Evolutionary conservation across 2,113 vertebrate genomes (phyloP).

Genomic region (Gulo gulo): DNA sequence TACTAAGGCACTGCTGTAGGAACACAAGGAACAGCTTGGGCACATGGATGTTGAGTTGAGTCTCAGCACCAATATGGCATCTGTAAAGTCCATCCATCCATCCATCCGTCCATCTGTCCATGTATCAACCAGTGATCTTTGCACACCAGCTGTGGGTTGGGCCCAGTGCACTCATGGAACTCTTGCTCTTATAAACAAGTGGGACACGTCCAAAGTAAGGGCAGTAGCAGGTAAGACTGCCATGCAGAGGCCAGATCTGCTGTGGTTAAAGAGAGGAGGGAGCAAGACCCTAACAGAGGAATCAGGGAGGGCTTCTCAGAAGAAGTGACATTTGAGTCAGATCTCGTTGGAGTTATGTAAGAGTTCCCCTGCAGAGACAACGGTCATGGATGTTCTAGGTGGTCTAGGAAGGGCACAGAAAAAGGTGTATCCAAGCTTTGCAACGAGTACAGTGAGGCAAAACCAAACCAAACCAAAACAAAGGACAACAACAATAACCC

Average conservation of each 20-base stretch:
- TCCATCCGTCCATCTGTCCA: neutral
- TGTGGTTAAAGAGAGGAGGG: neutral
- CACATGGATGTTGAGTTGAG: accelerated
- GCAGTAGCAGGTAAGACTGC: neutral
- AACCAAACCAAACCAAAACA: neutral
- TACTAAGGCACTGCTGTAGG: accelerated
- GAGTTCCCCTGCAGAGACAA: neutral
- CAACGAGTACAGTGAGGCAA: neutral
- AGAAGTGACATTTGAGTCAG: neutral
- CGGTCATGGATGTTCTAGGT: no score
- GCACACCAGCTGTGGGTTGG: neutral
- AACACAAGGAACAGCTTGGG: accelerated
- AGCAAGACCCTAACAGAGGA: neutral
- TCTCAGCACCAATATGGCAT: neutral
- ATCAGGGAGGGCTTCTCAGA: neutral
- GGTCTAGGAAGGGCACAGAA: neutral
- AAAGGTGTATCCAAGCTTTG: neutral
- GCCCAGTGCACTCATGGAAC: neutral
- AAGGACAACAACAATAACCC: neutral
- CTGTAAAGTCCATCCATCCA: neutral
- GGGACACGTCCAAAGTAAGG: neutral
- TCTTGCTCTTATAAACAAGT: neutral
- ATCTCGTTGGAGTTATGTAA: accelerated
- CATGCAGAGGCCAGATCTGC: neutral
- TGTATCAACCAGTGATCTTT: accelerated